Evolutionary conservation across 2,113 vertebrate species (phyloP), one percentile per base, ranked within the genome.

Genomic region (Leptosomus discolor): DNA sequence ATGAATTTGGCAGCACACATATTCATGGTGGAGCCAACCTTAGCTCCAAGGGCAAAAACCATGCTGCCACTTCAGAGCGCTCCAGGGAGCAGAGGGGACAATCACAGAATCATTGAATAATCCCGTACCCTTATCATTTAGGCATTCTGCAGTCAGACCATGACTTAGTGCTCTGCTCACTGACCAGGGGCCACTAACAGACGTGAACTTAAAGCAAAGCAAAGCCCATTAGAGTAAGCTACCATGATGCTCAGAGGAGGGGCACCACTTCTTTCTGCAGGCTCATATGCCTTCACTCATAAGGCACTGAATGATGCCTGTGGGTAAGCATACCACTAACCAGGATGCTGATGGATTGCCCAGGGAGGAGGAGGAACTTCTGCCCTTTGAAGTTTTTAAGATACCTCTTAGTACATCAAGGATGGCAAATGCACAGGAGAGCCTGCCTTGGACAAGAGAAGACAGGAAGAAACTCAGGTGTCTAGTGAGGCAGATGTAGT

Each of bases 291-390:
- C 64, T 12, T 43, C 0, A 2, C 10, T 21, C 43, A 16, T 7
- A 19, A 1, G 7, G 56, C 67, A 77, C 8, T 1, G 1, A 77
- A 39, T 1, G 23, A 74, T 48, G 51, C 24, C 69, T 0, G 0
- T 4, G 45, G 58, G 32, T 41, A 63, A 36, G 39, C 0, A 0
- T 5, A 27, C 24, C 41, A 5, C 51, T 20, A 41, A 51, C 39
- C 50, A 24, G 37, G 39, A 81, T 12, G 12, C 30, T 7, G 41
- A 81, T 3, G 20, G 67, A 43, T 4, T n/a, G 53, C 46, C 29
- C 22, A 16, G 37, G 24, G 34, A 71, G 21, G 48, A 79, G 9
- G 46, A 68, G 19, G 8, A 83, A 85, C 34, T 85, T 50, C 29
- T 20, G 2, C 43, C 48, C 78, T 88, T 46, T 11, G 20, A 36